Evolutionary conservation across 2,888 invertebrate genomes (phyloP).

Genomic region (Drosophila aldrichi): DNA sequence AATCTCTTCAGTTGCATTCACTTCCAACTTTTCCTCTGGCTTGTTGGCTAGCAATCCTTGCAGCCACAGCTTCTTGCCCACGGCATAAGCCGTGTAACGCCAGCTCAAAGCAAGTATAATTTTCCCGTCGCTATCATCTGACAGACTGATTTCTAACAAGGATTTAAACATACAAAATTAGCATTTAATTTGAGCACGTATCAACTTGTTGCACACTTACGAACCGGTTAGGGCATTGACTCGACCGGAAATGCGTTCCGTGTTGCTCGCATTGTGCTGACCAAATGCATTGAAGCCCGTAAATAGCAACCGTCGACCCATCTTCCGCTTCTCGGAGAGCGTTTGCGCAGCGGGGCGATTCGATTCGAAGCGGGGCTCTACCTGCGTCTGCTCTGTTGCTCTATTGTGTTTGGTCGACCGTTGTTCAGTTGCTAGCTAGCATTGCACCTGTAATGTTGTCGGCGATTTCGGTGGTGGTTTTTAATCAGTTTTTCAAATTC

Average conservation of each 20-base stretch:
- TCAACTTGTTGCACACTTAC: constrained; percentile 34
- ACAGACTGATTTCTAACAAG: constrained; percentile 44
- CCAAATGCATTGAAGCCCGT: constrained; percentile 84
- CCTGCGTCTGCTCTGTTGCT: constrained; percentile 39
- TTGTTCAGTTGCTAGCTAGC: constrained; percentile 62
- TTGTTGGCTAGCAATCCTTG: constrained; percentile 67
- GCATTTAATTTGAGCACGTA: constrained; percentile 15
- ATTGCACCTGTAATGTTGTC: constrained; percentile 69
- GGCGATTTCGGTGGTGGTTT: constrained; percentile 54
- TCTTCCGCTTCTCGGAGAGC: constrained; percentile 50
- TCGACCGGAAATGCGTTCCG: constrained; percentile 43
- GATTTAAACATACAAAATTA: constrained; percentile 30
- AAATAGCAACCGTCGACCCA: constrained; percentile 66
- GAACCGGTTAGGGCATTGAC: constrained; percentile 58
- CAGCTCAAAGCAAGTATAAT: constrained; percentile 69
- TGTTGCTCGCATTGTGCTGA: constrained; percentile 73
- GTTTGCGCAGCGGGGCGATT: constrained; percentile 64
- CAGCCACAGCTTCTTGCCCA: constrained; percentile 51
- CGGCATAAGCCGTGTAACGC: constrained; percentile 78
- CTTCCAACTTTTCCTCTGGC: constrained; percentile 42
- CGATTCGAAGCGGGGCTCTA: constrained; percentile 16
- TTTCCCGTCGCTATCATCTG: constrained; percentile 18
- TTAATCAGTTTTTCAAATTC: constrained; percentile 22
- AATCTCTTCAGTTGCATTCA: constrained; percentile 62
- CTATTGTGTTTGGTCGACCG: constrained; percentile 58